Evolutionary conservation across 2,888 invertebrate genomes (phyloP), one percentile per base, ranked within the genome.

Genomic region (Sphecodes monilicornis): DNA sequence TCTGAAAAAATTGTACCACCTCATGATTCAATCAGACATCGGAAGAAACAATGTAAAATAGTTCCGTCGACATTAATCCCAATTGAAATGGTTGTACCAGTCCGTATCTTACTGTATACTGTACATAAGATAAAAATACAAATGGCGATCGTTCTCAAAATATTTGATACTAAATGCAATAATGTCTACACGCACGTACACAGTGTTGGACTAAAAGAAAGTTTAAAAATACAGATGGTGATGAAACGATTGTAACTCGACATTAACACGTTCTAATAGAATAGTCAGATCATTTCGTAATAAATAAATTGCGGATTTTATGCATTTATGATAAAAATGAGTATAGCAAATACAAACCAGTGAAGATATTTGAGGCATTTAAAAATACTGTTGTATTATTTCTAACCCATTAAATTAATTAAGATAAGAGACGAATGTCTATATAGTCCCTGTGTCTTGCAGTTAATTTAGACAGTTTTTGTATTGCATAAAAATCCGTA

Each of bases 111-210:
- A 66, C n/a, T 32, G n/a, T 11, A 80, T 73, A 81, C 54, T 26
- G 57, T 74, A 82, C 75, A 86, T 78, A 86, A 86, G 87, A 87
- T 76, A 83, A 90, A 87, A 79, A 78, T 81, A 84, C 78, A 76
- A 73, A 64, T 81, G 85, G 70, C 84, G 82, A 81, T 86, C 78
- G 79, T 86, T 85, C 60, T 78, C 73, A 80, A 82, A 80, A 82
- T 81, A 78, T 80, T 82, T 75, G 46, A 80, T 82, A 54, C 80
- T 84, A 89, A 88, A 84, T 85, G 81, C 86, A 82, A 70, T 84
- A 70, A 79, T 50, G 74, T 82, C 69, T 81, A 73, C 54, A 76
- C 50, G 46, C 32, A 78, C 73, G 36, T 79, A 36, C 4, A 36
- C 3, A 32, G 3, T 18, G 22, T 64, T 22, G 2, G 36, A 4